These are phyloP conservation scores for Pyrgus malvae DNA, from an alignment of 2,888 invertebrate genomes.

Conservation along the genomic window DNA sequence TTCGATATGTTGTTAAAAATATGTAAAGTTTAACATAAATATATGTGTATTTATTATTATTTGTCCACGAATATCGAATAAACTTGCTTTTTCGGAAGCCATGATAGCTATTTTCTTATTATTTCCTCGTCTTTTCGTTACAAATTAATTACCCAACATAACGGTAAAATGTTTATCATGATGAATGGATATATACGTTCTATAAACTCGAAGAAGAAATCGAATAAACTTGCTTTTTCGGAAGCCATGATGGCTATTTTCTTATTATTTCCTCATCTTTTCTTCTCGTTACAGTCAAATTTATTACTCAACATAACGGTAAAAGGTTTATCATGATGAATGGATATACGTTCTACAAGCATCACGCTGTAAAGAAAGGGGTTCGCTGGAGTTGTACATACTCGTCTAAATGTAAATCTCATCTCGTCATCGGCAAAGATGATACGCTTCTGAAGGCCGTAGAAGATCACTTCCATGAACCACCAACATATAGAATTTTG, in stretches of 20 bases:
- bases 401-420: constrained; percentile 34
- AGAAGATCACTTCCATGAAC: constrained; percentile 30
- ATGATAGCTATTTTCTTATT: no score
- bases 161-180: constrained; percentile 30
- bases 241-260: no score
- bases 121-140: no score
- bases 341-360: constrained; percentile 36
- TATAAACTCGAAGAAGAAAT: no score
- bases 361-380: constrained; percentile 27
- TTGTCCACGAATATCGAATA: no score
- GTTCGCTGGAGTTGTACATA: constrained; percentile 41
- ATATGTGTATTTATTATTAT: no score
- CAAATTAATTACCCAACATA: constrained; percentile 13
- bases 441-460: constrained; percentile 24
- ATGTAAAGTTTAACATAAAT: no score
- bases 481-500: constrained; percentile 25
- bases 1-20: no score
- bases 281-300: constrained; percentile 27
- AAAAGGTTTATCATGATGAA: constrained; percentile 29
- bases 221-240: no score
- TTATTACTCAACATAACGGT: constrained; percentile 17
- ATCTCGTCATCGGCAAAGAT: constrained; percentile 29
- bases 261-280: no score
- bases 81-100: no score
- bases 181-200: constrained; percentile 34